phyloP scores from a whole-genome alignment of 1,140 invertebrate genomes.

The Cyrtorhinus lividipennis region DNA sequence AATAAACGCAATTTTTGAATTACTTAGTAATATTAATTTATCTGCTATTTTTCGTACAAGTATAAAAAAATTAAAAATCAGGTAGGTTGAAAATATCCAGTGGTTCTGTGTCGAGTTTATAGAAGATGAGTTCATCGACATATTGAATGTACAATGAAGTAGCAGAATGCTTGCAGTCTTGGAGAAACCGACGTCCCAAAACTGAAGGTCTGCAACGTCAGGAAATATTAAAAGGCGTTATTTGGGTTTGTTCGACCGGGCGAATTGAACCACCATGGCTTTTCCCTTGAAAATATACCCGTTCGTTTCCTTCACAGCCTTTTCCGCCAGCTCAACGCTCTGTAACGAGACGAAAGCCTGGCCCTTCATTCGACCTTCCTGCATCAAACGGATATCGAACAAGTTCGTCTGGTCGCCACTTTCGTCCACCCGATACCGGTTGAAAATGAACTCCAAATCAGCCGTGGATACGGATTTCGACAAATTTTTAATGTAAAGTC shows the following conservation, averaged over 20 bases:
- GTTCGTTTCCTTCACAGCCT: slow-evolving; percentile 72
- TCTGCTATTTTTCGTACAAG: no score
- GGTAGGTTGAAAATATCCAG: no score
- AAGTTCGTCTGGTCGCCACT: neutral
- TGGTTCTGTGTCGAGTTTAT: no score
- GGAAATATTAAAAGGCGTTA: no score
- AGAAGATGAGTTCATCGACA: no score
- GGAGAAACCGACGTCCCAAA: no score
- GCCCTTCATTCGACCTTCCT: slow-evolving; percentile 89
- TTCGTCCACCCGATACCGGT: slow-evolving; percentile 33
- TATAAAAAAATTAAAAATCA: no score
- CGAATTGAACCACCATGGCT: slow-evolving; percentile 82
- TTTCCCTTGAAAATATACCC: slow-evolving; percentile 76
- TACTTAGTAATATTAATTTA: no score
- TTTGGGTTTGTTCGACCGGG: slow-evolving; percentile 42
- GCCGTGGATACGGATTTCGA: slow-evolving; percentile 57
- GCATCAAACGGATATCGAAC: slow-evolving; percentile 81
- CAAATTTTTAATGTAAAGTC: slow-evolving; percentile 87
- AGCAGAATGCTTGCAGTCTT: no score
- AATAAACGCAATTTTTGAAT: no score
- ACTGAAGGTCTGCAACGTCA: no score
- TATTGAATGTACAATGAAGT: no score
- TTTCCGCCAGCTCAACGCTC: slow-evolving; percentile 48
- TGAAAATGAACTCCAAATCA: slow-evolving; percentile 69
- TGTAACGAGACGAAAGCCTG: slow-evolving; percentile 83